A percentile compares a stretch with the other conserved stretches of the same genome.
These are phyloP conservation scores for Aplysia californica DNA, from an alignment of 1,140 invertebrate genomes.

Conservation along the genomic window DNA sequence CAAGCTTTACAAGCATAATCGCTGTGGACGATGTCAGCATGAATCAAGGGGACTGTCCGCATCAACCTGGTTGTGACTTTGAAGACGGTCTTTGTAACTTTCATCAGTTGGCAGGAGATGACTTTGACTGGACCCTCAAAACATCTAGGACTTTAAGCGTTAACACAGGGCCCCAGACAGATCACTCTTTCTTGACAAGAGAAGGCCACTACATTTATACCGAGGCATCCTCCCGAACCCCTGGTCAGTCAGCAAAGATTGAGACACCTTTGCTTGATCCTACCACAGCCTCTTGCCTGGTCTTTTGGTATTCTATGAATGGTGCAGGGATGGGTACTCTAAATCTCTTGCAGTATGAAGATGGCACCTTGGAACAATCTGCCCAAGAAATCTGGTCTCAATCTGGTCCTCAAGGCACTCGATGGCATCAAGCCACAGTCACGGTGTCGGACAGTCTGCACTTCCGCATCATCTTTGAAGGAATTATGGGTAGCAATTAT, in stretches of 20 bases:
- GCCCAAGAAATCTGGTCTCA: conserved; percentile 4
- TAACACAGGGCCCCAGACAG: conserved; percentile 49
- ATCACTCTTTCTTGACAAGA: conserved; percentile 60
- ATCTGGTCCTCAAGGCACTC: too few species aligned
- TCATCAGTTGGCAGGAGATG: conserved; percentile 48
- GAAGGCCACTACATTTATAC: conserved; percentile 68
- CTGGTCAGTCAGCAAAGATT: conserved; percentile 51
- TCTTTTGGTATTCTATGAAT: conserved; percentile 76
- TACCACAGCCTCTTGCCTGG: conserved; percentile 66
- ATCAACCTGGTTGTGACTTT: conserved; percentile 53
- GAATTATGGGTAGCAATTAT: conserved; percentile 44
- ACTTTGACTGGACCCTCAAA: conserved; percentile 59
- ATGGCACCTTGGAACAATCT: too few species aligned
- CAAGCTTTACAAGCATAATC: conserved; percentile 56
- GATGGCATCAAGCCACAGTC: conserved; percentile 9
- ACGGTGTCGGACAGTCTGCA: conserved; percentile 15
- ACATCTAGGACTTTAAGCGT: conserved; percentile 36
- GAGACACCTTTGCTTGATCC: conserved; percentile 39
- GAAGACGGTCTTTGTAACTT: conserved; percentile 58
- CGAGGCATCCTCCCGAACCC: conserved; percentile 54
- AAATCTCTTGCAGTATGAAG: background rate
- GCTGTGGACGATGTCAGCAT: conserved; percentile 57
- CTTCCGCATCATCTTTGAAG: conserved; percentile 59
- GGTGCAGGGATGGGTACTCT: background rate
- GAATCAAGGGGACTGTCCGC: conserved; percentile 28